These are phyloP conservation scores for Aelia acuminata DNA, from an alignment of 2,888 invertebrate species.

Conservation along the genomic window DNA sequence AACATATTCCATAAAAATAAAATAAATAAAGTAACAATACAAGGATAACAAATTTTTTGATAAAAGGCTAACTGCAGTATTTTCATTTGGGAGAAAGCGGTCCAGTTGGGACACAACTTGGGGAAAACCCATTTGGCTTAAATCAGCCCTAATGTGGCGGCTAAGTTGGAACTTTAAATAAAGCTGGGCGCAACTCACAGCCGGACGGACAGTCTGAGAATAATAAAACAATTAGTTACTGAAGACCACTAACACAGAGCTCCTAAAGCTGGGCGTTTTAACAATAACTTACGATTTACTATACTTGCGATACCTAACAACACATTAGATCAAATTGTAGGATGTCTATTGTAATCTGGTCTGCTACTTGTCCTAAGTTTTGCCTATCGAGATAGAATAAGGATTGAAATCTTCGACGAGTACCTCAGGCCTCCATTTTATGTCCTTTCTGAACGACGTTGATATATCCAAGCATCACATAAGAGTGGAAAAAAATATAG, in stretches of 20 bases:
- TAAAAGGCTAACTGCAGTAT: not conserved
- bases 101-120: not conserved
- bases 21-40: not conserved
- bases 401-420: too few species aligned
- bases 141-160: not conserved
- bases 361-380: too few species aligned
- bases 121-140: conserved; percentile 23
- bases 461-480: too few species aligned
- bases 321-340: too few species aligned
- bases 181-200: not conserved
- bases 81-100: conserved; percentile 5
- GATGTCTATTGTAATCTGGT: too few species aligned
- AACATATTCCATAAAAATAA: not conserved
- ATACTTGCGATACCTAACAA: too few species aligned
- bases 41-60: not conserved
- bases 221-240: not conserved
- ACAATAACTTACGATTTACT: not conserved
- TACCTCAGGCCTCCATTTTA: too few species aligned
- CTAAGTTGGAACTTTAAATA: conserved; percentile 16
- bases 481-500: too few species aligned
- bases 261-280: not conserved
- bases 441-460: too few species aligned
- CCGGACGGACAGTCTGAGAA: not conserved
- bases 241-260: not conserved
- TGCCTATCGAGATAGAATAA: too few species aligned